A percentile compares a stretch with the other conserved stretches of the same genome.
These are phyloP conservation scores for Thymelicus acteon DNA, from an alignment of 2,888 invertebrate genomes.

Conservation along the genomic window DNA sequence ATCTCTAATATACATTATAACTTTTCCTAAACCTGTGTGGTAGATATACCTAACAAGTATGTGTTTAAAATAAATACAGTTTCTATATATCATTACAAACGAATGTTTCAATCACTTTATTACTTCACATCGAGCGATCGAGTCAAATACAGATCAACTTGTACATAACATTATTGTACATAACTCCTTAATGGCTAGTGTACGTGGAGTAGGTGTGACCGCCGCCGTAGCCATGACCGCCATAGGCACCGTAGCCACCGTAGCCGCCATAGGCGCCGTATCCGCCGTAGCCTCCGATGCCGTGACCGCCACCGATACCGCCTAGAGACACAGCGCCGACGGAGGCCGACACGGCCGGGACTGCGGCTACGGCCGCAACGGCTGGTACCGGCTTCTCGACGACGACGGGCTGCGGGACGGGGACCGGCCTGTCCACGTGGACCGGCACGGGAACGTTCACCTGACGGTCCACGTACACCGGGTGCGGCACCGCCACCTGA, in stretches of 20 bases:
- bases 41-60: no score
- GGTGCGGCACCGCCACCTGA: conserved; percentile 77
- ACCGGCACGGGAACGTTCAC: conserved; percentile 86
- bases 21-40: no score
- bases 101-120: conserved; percentile 35
- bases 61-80: conserved; percentile 11
- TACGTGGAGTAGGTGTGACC: conserved; percentile 38
- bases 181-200: conserved; percentile 45
- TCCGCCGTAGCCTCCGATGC: conserved; percentile 32
- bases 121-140: conserved; percentile 24
- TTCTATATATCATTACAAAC: conserved; percentile 26
- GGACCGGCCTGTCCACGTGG: conserved; percentile 81
- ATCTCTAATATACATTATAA: no score
- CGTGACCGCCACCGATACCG: conserved; percentile 25
- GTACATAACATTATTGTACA: conserved; percentile 38
- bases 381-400: conserved; percentile 64
- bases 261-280: conserved; percentile 37
- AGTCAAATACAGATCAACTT: conserved; percentile 43
- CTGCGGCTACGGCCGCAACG: conserved; percentile 67
- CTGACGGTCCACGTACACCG: conserved; percentile 83
- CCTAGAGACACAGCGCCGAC: conserved; percentile 30
- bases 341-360: conserved; percentile 46
- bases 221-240: conserved; percentile 35
- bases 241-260: conserved; percentile 34
- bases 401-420: conserved; percentile 57